phyloP scores from a whole-genome alignment of 2,888 invertebrate species.

The Spodoptera picta region DNA sequence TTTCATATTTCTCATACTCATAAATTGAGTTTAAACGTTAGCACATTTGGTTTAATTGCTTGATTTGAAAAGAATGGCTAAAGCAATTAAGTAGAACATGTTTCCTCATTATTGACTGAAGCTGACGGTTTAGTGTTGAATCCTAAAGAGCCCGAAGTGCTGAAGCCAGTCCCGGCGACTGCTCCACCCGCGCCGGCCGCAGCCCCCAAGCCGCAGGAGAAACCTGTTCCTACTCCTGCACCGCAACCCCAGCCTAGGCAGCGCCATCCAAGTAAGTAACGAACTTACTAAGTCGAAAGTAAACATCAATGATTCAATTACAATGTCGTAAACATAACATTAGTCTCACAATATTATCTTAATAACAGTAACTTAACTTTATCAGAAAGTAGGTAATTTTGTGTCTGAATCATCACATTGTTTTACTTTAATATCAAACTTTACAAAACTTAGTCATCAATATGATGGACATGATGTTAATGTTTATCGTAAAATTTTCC shows the following conservation, averaged over 20 bases:
- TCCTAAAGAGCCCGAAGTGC: slow-evolving; percentile 70
- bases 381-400: slow-evolving; percentile 20
- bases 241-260: slow-evolving; percentile 43
- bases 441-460: slow-evolving; percentile 12
- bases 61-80: neutral
- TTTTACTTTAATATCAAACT: slow-evolving; percentile 7
- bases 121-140: slow-evolving; percentile 76
- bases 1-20: neutral
- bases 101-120: slow-evolving; percentile 43
- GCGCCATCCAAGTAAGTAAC: slow-evolving; percentile 71
- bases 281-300: too few relatives aligned
- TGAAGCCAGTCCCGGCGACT: slow-evolving; percentile 28
- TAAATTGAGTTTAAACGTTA: too few relatives aligned
- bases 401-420: slow-evolving; percentile 33
- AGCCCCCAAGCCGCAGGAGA: slow-evolving; percentile 20
- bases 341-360: neutral
- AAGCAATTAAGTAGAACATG: slow-evolving; percentile 12
- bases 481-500: too few relatives aligned
- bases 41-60: neutral
- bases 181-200: slow-evolving; percentile 34
- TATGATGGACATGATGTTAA: too few relatives aligned
- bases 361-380: slow-evolving; percentile 14
- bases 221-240: slow-evolving; percentile 19
- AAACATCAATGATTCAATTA: too few relatives aligned
- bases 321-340: too few relatives aligned